Percentiles rank a stretch among this genome's conserved stretches.
Evolutionary conservation across 2,113 vertebrate genomes (phyloP).

Genomic region (Leptosomus discolor): DNA sequence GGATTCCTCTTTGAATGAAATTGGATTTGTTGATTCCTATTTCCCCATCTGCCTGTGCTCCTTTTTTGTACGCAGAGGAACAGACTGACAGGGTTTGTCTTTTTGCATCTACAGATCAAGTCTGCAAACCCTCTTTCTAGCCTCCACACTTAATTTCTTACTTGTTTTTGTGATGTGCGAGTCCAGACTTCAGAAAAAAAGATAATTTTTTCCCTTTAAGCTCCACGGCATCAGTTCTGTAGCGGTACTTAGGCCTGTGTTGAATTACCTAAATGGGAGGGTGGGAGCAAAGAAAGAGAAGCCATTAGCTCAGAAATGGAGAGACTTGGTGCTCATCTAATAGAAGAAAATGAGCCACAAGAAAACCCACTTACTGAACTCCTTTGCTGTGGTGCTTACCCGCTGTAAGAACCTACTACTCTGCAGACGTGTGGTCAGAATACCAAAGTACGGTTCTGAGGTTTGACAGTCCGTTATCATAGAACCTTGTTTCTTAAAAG

Average conservation of each 20-base stretch:
- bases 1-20: not conserved
- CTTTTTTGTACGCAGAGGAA: not conserved
- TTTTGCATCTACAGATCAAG: not conserved
- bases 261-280: not conserved
- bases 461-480: not conserved
- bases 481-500: not conserved
- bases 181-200: not conserved
- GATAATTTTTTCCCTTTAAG: not conserved
- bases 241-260: not conserved
- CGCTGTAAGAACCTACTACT: rapidly evolving
- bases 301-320: not conserved
- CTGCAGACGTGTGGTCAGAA: rapidly evolving
- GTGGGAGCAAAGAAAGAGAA: not conserved
- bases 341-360: not conserved
- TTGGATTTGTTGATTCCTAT: not conserved
- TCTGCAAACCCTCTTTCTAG: not conserved
- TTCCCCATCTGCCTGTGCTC: not conserved
- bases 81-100: not conserved
- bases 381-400: not conserved
- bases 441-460: not conserved
- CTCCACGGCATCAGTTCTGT: not conserved
- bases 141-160: not conserved
- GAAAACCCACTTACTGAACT: not conserved
- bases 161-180: not conserved
- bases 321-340: not conserved